Base-by-base conservation (phyloP, 23 tunicate genomes). In the Pegea sp. region DNA sequence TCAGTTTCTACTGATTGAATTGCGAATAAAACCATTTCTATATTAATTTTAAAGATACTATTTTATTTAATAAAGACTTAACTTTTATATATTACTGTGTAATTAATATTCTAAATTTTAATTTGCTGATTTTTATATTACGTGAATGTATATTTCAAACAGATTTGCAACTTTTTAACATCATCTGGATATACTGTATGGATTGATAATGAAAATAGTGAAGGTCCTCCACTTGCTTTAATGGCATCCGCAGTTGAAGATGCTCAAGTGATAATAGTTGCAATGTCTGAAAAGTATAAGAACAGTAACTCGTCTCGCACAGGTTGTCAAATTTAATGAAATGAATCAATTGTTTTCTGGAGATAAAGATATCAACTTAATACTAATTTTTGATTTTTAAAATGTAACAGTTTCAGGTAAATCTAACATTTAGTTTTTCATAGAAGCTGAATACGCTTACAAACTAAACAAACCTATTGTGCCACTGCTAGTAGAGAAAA, bases 161-260 rank as follows among this genome's bases (percentile, higher is more conserved):
- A 75, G 86, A 6, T 75, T 5, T 64, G 86, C 3, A 66, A 68
- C 38, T 34, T 33, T 19, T 51, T 75, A 28, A 28, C 42, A 52
- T 28, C 34, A 28, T 19, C 1, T 6, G 70, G 67, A n/a, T 48
- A 28, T 33, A 48, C 24, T 13, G 63, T 76, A 5, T 76, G 89
- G 89, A 61, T 76, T 34, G 89, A 76, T 38, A 69, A 68, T 6
- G 76, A 76, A 18, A 34, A 55, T 20, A 59, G 62, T 49, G 46
- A 66, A 48, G 89, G 70, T 11, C 69, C 89, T 0, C 68, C 69
- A 13, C 46, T 76, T 22, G 34, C 70, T 18, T 69, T 65, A 0
- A 76, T 76, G 89, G 89, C 89, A 1, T 60, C 62, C 4, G 89
- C 76, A 23, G 89, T 76, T 5, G 76, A 76, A 56, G 63, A 69